These are phyloP conservation scores for Nebria salina DNA, from an alignment of 2,888 invertebrate species.

Conservation along the genomic window DNA sequence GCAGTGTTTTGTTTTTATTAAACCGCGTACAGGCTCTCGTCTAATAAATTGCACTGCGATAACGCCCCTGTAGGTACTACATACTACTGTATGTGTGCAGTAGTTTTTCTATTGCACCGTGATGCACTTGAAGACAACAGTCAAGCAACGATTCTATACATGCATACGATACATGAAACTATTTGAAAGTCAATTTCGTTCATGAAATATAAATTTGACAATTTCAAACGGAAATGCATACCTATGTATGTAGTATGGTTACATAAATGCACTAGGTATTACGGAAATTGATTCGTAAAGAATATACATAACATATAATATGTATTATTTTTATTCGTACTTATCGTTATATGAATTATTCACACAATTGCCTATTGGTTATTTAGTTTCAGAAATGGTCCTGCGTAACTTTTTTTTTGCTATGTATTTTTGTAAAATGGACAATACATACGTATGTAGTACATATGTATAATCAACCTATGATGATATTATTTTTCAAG, in stretches of 20 bases:
- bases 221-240: neutral
- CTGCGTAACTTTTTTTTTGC: too few species aligned
- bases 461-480: too few species aligned
- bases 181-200: neutral
- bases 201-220: neutral
- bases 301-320: too few species aligned
- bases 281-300: conserved; percentile 38
- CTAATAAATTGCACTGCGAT: neutral
- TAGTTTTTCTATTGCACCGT: neutral
- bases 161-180: neutral
- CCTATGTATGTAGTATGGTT: neutral
- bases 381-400: too few species aligned
- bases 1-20: neutral
- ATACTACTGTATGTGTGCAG: neutral
- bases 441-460: too few species aligned
- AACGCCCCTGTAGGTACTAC: neutral
- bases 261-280: neutral
- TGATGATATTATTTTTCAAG: too few species aligned
- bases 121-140: neutral
- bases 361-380: too few species aligned
- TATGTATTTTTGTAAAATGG: too few species aligned
- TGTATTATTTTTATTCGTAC: conserved; percentile 9
- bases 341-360: too few species aligned
- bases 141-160: neutral
- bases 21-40: neutral